Percentiles rank a stretch among this genome's conserved stretches.
These are phyloP conservation scores for Gymnorhina tibicen DNA, from an alignment of 2,113 vertebrate species.

Conservation along the genomic window DNA sequence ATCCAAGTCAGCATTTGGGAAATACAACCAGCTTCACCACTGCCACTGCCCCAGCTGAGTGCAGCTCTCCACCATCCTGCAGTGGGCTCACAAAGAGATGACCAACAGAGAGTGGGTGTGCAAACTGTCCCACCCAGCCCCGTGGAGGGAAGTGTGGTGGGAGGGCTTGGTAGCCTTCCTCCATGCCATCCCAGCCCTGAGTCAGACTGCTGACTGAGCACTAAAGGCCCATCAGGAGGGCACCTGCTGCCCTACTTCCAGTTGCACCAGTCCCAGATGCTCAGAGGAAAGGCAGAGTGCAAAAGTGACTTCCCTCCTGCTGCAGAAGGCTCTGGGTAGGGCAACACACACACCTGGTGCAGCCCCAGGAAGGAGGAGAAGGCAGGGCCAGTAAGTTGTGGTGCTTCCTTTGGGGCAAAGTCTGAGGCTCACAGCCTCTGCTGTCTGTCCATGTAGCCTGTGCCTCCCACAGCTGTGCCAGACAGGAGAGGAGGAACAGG, in stretches of 20 bases:
- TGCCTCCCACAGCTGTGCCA: not conserved
- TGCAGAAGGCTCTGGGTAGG: not conserved
- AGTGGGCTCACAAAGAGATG: not conserved
- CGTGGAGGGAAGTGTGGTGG: not conserved
- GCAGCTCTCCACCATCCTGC: not conserved
- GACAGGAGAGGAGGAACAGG: not conserved
- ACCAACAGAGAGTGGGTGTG: not conserved
- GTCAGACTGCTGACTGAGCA: not conserved
- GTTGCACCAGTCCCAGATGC: not conserved
- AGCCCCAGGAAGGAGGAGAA: not conserved
- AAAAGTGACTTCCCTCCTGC: not conserved
- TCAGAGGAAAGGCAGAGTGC: not conserved
- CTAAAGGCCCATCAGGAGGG: not conserved
- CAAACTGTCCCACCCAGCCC: not conserved
- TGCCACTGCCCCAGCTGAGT: not conserved
- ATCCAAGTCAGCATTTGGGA: not conserved
- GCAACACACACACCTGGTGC: not conserved
- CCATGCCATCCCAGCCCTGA: not conserved
- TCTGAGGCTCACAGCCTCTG: not conserved
- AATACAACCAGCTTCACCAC: rapidly evolving
- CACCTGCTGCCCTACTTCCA: not conserved
- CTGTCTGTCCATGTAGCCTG: not conserved
- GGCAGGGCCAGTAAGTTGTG: not conserved
- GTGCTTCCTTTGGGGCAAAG: not conserved
- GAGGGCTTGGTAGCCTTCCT: not conserved